A percentile compares a stretch with the other conserved stretches of the same genome.
These are phyloP conservation scores for Microctonus hyperodae DNA, from an alignment of 2,888 invertebrate species.

Conservation along the genomic window DNA sequence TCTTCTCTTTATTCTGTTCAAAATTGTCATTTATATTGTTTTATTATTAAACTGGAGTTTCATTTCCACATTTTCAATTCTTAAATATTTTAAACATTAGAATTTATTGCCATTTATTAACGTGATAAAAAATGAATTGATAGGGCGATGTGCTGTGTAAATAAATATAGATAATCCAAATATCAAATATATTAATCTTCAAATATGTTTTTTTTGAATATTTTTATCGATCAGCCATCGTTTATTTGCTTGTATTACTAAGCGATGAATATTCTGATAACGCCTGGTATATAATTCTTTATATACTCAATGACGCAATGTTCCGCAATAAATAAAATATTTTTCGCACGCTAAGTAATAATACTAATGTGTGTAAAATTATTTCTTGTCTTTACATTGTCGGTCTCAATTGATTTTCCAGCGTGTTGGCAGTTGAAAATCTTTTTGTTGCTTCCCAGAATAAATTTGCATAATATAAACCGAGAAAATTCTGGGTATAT, in stretches of 20 bases:
- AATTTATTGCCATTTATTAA: background rate
- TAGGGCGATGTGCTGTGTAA: background rate
- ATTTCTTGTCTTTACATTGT: background rate
- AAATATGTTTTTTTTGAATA: background rate
- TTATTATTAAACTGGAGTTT: too few species aligned
- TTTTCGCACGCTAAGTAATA: background rate
- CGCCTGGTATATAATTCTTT: background rate
- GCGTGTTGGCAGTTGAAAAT: background rate
- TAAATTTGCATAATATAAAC: slow-evolving; percentile 8
- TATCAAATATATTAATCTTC: background rate
- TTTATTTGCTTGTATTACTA: background rate
- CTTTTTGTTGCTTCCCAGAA: background rate
- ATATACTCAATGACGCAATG: background rate
- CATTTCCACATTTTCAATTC: too few species aligned
- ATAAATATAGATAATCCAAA: background rate
- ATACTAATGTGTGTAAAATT: background rate
- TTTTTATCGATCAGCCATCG: background rate
- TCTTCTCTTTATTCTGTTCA: too few species aligned
- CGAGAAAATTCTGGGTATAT: background rate
- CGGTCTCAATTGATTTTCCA: background rate
- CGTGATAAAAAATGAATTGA: background rate
- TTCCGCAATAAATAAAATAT: background rate
- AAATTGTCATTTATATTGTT: too few species aligned
- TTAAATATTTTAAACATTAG: too few species aligned
- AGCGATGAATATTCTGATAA: background rate